phyloP scores from a whole-genome alignment of 2,113 vertebrate species.

The Tauraco erythrolophus region DNA sequence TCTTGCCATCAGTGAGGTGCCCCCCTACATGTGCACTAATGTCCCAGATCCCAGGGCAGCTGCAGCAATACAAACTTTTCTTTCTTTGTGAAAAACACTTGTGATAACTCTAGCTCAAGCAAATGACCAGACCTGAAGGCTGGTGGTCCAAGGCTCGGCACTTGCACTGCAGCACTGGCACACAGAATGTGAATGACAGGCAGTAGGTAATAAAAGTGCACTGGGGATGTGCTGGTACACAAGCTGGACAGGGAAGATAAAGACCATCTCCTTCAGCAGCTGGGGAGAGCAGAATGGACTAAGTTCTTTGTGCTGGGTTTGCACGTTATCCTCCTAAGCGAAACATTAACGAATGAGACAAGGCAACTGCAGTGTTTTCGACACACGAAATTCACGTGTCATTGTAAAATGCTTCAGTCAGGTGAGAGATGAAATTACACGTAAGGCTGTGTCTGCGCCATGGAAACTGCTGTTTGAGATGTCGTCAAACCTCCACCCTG shows the following conservation, averaged over 20 bases:
- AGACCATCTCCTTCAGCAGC: background rate
- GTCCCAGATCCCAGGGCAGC: background rate
- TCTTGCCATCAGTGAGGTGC: background rate
- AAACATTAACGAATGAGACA: conserved; percentile 9
- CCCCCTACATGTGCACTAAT: background rate
- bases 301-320: background rate
- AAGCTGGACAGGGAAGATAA: background rate
- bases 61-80: background rate
- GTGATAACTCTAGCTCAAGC: background rate
- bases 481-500: background rate
- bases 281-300: background rate
- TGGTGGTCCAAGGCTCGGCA: background rate
- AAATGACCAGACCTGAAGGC: background rate
- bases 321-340: background rate
- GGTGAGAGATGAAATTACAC: background rate
- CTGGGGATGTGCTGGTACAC: background rate
- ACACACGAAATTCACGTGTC: background rate
- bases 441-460: background rate
- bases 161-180: background rate
- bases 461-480: background rate
- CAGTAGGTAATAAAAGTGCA: background rate
- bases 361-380: background rate
- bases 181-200: background rate
- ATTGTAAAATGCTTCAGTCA: conserved; percentile 14
- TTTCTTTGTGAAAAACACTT: background rate